Percentiles rank a stretch among this genome's conserved stretches.
phyloP scores from a whole-genome alignment of 2,888 invertebrate species.

The Polydrusus tereticollis region DNA sequence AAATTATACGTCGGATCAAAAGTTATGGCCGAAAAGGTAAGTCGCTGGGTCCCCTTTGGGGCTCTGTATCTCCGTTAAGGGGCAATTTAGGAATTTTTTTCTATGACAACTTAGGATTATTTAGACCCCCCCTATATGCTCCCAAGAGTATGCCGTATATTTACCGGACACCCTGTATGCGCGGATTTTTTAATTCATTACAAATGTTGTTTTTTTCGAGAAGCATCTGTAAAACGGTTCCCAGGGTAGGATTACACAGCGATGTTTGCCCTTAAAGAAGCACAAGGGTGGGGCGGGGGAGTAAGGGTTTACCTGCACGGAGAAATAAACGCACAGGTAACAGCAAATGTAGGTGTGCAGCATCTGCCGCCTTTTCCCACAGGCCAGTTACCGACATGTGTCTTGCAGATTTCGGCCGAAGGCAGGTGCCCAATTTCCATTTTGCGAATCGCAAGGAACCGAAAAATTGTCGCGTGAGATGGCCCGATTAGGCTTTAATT shows the following conservation, averaged over 20 bases:
- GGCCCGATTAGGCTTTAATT: constrained; percentile 48
- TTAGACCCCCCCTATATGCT: too few relatives aligned
- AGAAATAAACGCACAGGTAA: constrained; percentile 46
- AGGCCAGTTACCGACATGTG: constrained; percentile 60
- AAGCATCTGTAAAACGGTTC: constrained; percentile 42
- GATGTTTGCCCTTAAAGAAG: constrained; percentile 40
- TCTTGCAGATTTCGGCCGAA: constrained; percentile 60
- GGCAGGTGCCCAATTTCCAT: constrained; percentile 59
- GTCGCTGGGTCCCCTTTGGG: too few relatives aligned
- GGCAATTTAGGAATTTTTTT: too few relatives aligned
- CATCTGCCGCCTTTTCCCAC: constrained; percentile 61
- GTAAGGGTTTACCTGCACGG: constrained; percentile 44
- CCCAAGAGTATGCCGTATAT: too few relatives aligned
- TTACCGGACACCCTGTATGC: too few relatives aligned
- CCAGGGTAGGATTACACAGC: constrained; percentile 46
- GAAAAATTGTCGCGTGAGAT: constrained; percentile 49
- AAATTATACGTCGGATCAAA: too few relatives aligned
- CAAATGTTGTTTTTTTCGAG: background rate
- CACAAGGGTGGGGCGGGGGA: constrained; percentile 30
- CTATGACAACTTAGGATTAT: too few relatives aligned
- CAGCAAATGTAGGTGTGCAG: constrained; percentile 58
- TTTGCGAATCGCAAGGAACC: constrained; percentile 44
- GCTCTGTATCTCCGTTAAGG: too few relatives aligned
- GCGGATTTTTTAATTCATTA: background rate
- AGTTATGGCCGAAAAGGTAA: too few relatives aligned